Percentiles rank a stretch among this genome's conserved stretches.
These are phyloP conservation scores for Reinhardtius hippoglossoides DNA, from an alignment of 2,113 vertebrate genomes.

Conservation along the genomic window DNA sequence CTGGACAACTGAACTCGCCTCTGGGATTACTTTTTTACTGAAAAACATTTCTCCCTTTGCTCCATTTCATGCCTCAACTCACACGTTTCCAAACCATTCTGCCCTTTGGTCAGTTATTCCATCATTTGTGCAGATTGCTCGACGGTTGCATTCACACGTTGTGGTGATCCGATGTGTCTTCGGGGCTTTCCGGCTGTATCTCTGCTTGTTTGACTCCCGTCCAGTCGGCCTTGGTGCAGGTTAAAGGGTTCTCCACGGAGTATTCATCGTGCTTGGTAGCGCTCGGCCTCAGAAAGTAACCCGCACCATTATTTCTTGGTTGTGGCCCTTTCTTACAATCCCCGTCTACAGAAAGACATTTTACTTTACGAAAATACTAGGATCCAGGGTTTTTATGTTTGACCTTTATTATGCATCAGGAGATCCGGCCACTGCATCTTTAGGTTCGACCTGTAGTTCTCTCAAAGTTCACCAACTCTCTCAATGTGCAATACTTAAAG, in stretches of 20 bases:
- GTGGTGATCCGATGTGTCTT: not conserved
- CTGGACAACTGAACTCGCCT: not conserved
- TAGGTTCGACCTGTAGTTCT: not conserved
- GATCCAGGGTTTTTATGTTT: not conserved
- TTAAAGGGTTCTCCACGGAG: not conserved
- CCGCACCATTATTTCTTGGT: no score
- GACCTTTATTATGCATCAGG: not conserved
- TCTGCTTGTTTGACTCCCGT: not conserved
- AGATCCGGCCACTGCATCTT: not conserved
- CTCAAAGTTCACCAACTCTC: not conserved
- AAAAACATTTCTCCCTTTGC: not conserved
- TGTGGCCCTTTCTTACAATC: no score
- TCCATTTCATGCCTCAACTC: not conserved
- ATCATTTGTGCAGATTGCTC: not conserved
- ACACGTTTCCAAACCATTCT: not conserved
- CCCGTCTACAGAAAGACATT: no score
- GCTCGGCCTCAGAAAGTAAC: no score
- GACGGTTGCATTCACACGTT: no score
- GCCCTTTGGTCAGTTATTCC: not conserved
- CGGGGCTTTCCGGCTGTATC: not conserved
- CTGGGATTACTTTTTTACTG: not conserved
- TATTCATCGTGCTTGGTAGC: not conserved
- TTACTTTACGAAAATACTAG: no score
- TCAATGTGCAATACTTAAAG: not conserved
- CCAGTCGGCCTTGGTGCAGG: not conserved